Evolutionary conservation across 2,888 invertebrate genomes (phyloP), one percentile per base, ranked within the genome.

Genomic region (Xylota sylvarum): DNA sequence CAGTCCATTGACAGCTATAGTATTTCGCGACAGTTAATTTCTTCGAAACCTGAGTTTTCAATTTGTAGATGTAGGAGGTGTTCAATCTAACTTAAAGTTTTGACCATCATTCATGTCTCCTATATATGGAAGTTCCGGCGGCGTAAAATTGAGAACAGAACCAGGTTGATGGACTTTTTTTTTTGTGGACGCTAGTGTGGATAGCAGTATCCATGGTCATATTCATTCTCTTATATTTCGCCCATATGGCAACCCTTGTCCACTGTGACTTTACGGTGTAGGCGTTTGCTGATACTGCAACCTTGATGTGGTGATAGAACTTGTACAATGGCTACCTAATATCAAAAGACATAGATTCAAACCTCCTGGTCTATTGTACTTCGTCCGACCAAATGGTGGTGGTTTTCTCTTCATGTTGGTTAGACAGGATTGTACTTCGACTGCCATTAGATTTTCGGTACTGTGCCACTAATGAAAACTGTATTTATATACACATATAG

Each of bases 321-420:
- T 69, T 70, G 76, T 55, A 62, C 67, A 30, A 73, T 46, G 30
- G 30, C 23, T 23, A 1, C 23, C 50, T 62, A 52, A 74, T 48
- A 62, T 69, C 62, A 81, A 76, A 76, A 76, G 37, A 17, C 9
- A 60, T 70, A 70, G 37, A 40, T 30, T 30, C 56, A 14, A 58
- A 40, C 14, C 43, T 67, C 52, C 40, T 48, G 40, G 80, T 60
- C 67, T 52, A 56, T 56, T 52, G 64, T 65, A 72, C 64, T 70
- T 65, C 7, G 56, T 58, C 56, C 55, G 9, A 43, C 35, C 35
- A 70, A 35, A 64, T 58, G 40, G 27, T 58, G 17, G 46, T 64
- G 14, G 35, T 76, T 30, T 17, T 30, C 30, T 23, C 10, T 17
- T 19, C 3, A 9, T 1, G 19, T 17, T 12, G 9, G 14, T 5